Conservation (phyloP, 2,888 invertebrate species). For the Temnothorax unifasciatus region DNA sequence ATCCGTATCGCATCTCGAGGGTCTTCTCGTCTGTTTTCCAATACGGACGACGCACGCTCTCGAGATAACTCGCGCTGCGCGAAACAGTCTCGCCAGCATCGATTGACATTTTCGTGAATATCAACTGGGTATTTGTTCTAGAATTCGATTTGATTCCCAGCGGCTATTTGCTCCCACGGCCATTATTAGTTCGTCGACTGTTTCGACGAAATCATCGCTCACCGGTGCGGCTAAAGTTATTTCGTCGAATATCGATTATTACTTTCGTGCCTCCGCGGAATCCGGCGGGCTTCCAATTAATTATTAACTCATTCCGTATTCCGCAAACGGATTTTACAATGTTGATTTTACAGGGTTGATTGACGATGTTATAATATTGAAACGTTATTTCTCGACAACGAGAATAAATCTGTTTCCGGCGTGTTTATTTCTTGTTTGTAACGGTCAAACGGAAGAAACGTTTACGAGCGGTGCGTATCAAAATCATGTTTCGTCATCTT, state of each 20-base stretch:
- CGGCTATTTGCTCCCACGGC: conserved; percentile 22
- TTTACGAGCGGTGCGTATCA: not conserved
- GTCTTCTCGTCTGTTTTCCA: not conserved
- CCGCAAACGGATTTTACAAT: conserved; percentile 14
- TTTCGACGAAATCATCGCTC: conserved; percentile 18
- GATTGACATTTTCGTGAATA: conserved; percentile 30
- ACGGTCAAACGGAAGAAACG: too few relatives aligned
- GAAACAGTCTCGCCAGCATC: conserved; percentile 26
- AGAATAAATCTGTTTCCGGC: not conserved
- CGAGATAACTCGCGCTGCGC: conserved; percentile 1
- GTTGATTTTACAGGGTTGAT: conserved; percentile 10
- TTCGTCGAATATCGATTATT: conserved; percentile 44
- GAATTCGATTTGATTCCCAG: conserved; percentile 32
- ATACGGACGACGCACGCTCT: not conserved
- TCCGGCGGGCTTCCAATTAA: conserved; percentile 20
- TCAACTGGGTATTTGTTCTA: conserved; percentile 28
- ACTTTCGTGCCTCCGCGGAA: not conserved
- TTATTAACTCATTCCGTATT: conserved; percentile 30
- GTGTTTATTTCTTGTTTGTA: not conserved
- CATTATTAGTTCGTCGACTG: conserved; percentile 43
- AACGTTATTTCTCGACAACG: not conserved
- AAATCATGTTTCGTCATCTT: not conserved
- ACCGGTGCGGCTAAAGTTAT: conserved; percentile 19
- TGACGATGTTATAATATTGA: not conserved
- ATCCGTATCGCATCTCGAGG: conserved; percentile 29